Conservation (phyloP, 2,888 invertebrate genomes). For the Belgica antarctica region DNA sequence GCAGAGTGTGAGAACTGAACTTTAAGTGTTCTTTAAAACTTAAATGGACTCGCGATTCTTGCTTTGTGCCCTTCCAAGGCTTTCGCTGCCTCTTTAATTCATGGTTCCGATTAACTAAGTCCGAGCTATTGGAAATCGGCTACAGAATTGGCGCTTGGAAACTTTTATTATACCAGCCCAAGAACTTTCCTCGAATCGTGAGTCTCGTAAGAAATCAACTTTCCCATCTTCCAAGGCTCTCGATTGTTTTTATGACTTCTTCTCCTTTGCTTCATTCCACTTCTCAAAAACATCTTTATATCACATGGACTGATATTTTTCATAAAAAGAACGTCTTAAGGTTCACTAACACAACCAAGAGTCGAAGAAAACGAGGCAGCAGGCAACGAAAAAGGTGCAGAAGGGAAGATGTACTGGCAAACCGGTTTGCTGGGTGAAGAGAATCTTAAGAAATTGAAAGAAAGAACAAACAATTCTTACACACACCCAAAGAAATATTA, state of each 20-base stretch:
- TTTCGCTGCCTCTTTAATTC: not conserved
- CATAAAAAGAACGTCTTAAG: not conserved
- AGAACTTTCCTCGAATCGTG: conserved; percentile 15
- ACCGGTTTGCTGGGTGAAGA: not conserved
- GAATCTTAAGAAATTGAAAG: no score
- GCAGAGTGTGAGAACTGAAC: conserved; percentile 5
- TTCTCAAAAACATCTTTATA: conserved; percentile 36
- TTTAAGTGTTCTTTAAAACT: not conserved
- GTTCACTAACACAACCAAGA: conserved; percentile 11
- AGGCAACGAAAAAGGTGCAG: not conserved
- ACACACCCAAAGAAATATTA: not conserved
- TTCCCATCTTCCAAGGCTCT: conserved; percentile 38
- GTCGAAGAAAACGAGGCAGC: conserved; percentile 4
- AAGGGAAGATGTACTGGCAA: not conserved
- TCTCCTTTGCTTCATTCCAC: conserved; percentile 7
- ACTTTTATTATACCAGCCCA: no score
- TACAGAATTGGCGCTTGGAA: conserved; percentile 32
- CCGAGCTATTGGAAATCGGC: conserved; percentile 25
- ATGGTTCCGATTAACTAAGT: no score
- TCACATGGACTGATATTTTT: conserved; percentile 30
- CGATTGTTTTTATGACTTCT: conserved; percentile 32
- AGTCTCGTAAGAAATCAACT: conserved; percentile 17
- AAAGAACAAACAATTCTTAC: not conserved
- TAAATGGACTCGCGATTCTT: not conserved
- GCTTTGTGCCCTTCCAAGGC: not conserved